Conservation (phyloP, 1,140 invertebrate species). For the Drosophila albomicans region DNA sequence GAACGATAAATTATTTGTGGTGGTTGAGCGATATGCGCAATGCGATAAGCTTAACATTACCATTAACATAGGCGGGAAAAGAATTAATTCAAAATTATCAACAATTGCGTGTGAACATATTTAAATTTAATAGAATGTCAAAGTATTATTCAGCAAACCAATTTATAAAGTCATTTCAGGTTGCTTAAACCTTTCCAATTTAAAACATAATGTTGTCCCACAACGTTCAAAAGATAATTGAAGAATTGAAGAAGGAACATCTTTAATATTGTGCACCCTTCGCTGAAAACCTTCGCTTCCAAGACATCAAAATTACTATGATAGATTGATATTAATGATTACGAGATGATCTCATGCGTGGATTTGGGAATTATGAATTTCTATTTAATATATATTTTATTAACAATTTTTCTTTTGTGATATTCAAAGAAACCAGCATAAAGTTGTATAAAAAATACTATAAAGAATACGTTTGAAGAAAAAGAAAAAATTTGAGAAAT, state of each 20-base stretch:
- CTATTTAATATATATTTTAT: constrained; percentile 28
- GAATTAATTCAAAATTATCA: background rate
- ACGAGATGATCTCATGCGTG: constrained; percentile 18
- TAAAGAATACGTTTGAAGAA: background rate
- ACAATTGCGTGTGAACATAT: too few relatives aligned
- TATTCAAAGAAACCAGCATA: background rate
- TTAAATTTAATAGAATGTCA: too few relatives aligned
- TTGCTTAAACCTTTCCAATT: too few relatives aligned
- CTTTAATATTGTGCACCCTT: background rate
- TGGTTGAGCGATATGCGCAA: background rate
- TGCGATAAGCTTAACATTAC: background rate
- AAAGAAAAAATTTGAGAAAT: background rate
- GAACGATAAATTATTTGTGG: background rate
- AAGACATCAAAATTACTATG: constrained; percentile 27
- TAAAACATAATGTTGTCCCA: too few relatives aligned
- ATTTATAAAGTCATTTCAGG: too few relatives aligned
- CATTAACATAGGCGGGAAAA: background rate
- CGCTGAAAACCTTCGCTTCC: background rate
- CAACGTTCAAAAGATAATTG: too few relatives aligned
- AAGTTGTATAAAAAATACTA: background rate
- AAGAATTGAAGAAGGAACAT: background rate
- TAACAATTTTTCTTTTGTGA: constrained; percentile 8
- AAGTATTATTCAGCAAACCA: too few relatives aligned
- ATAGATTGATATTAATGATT: constrained; percentile 20
- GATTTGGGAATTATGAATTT: constrained; percentile 18